phyloP scores from a whole-genome alignment of 23 tunicate genomes.

The Ciona savignyi region DNA sequence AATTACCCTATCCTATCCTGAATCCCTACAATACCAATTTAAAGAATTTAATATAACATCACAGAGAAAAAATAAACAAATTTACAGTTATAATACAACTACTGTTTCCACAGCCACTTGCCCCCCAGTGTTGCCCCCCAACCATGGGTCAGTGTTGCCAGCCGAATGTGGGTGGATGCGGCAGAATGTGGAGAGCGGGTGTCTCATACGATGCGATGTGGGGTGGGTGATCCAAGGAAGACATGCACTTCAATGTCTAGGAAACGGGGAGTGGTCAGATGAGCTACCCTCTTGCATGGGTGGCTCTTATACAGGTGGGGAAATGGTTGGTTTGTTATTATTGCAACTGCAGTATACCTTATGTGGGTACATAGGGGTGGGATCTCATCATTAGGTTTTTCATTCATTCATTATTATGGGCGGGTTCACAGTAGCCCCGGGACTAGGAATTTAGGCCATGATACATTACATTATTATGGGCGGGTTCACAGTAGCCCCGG shows the following conservation, averaged over 20 bases:
- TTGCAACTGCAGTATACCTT: no score
- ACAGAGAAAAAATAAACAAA: slow-evolving; percentile 1
- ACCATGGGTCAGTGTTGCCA: slow-evolving; percentile 27
- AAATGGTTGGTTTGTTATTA: background rate
- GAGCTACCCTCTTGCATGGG: background rate
- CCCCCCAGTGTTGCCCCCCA: slow-evolving; percentile 37
- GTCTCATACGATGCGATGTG: slow-evolving; percentile 9
- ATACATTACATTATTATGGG: no score
- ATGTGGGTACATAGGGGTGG: no score
- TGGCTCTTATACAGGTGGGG: background rate
- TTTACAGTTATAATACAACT: no score
- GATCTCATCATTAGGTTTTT: no score
- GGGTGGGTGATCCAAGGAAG: slow-evolving; percentile 11
- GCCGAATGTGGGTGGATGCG: slow-evolving; percentile 1
- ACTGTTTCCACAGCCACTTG: slow-evolving; percentile 15
- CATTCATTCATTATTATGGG: no score
- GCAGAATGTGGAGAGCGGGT: slow-evolving; percentile 3
- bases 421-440: no score
- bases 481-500: no score
- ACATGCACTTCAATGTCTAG: background rate
- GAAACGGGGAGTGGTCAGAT: slow-evolving; percentile 29
- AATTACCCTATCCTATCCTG: no score
- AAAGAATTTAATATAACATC: no score
- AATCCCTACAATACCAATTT: no score
- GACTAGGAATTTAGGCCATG: no score